phyloP scores from a whole-genome alignment of 2,113 vertebrate genomes.

The Hippocampus abdominalis region DNA sequence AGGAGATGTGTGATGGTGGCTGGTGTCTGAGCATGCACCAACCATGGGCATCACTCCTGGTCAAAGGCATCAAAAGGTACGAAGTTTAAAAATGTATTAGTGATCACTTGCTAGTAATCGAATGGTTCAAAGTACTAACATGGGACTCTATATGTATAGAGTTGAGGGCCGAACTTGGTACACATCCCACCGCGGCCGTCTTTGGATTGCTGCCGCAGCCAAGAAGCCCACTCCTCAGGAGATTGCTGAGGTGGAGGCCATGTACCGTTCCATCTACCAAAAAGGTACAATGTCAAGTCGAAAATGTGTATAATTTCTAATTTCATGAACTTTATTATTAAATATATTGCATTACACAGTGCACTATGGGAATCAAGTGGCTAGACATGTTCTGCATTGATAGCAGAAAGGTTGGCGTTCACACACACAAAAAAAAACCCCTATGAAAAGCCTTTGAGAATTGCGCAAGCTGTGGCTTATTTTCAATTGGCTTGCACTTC shows the following conservation, averaged over 20 bases:
- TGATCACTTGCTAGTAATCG: neutral
- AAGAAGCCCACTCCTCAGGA: constrained; percentile 87
- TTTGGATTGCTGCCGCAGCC: constrained; percentile 94
- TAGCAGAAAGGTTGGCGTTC: no score
- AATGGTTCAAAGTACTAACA: no score
- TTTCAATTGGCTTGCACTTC: no score
- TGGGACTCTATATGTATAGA: constrained; percentile 63
- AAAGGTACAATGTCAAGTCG: constrained; percentile 71
- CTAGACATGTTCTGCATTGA: no score
- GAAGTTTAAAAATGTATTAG: no score
- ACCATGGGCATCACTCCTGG: constrained; percentile 92
- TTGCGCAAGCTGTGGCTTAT: no score
- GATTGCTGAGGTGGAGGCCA: constrained; percentile 81
- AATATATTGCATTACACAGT: no score
- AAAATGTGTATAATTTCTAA: neutral
- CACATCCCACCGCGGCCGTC: constrained; percentile 86
- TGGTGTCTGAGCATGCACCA: constrained; percentile 98
- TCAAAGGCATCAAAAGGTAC: constrained; percentile 88
- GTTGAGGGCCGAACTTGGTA: constrained; percentile 97
- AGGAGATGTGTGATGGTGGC: constrained; percentile 90
- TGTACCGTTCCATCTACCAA: constrained; percentile 76
- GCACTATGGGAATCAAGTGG: no score
- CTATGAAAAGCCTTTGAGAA: no score
- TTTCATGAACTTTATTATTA: no score
- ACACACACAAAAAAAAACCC: no score